Conservation (phyloP, 2,797 vertebrate species). For the Lagocephalus sceleratus region DNA sequence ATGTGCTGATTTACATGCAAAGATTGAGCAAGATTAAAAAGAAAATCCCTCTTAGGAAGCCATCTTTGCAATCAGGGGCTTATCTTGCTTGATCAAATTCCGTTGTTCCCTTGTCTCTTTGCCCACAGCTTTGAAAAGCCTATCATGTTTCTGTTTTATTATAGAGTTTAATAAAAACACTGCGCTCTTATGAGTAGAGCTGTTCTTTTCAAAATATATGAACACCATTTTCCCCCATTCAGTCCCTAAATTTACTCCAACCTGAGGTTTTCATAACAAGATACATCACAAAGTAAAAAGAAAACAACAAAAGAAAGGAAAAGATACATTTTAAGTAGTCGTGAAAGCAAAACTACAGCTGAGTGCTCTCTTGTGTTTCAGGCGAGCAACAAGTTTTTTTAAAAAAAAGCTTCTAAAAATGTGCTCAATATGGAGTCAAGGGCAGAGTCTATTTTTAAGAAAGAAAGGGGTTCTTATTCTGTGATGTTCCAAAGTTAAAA, state of each 20-base stretch:
- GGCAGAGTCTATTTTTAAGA: conserved; percentile 56
- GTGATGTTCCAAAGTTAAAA: conserved; percentile 55
- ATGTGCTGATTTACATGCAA: conserved; percentile 37
- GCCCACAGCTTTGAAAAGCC: conserved; percentile 39
- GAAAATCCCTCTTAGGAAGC: conserved; percentile 32
- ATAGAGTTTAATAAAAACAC: conserved; percentile 32
- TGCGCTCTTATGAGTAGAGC: conserved; percentile 23
- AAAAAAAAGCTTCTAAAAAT: conserved; percentile 56
- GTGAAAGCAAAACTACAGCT: conserved; percentile 15
- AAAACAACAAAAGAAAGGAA: conserved; percentile 20
- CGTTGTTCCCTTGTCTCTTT: conserved; percentile 27
- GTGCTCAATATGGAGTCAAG: conserved; percentile 41
- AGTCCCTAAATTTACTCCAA: too few species aligned
- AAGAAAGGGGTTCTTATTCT: conserved; percentile 36
- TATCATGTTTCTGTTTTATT: conserved; percentile 41
- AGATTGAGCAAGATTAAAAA: conserved; percentile 36
- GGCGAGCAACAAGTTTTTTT: conserved; percentile 56
- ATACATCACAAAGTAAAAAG: conserved; percentile 8
- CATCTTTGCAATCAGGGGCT: conserved; percentile 30
- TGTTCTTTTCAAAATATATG: conserved; percentile 7
- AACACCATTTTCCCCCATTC: conserved; percentile 1
- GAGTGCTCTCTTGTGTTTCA: conserved; percentile 46
- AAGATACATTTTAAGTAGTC: background rate
- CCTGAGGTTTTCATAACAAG: background rate
- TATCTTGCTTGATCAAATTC: conserved; percentile 35